A percentile compares a stretch with the other conserved stretches of the same genome.
phyloP scores from a whole-genome alignment of 64 coral and sea anemone species.

The Exaiptasia diaphana region DNA sequence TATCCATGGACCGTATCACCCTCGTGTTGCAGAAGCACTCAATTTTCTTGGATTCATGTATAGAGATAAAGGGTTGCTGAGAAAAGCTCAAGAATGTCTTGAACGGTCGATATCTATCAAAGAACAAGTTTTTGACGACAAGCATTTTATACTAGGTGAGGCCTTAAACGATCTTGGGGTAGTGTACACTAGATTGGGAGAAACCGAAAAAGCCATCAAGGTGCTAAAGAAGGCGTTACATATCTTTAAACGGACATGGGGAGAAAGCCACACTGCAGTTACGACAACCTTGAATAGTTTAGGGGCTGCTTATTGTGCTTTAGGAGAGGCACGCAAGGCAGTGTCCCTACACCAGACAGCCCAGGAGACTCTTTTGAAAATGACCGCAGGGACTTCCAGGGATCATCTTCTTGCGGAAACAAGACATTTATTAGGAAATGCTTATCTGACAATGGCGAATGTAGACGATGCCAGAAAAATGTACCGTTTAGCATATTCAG shows the following conservation, averaged over 20 bases:
- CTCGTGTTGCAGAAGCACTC: slow-evolving; percentile 73
- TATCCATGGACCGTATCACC: slow-evolving; percentile 57
- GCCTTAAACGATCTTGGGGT: slow-evolving; percentile 67
- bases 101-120: slow-evolving; percentile 61
- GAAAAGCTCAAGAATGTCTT: slow-evolving; percentile 44
- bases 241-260: slow-evolving; percentile 66
- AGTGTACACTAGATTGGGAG: slow-evolving; percentile 48
- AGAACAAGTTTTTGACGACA: slow-evolving; percentile 50
- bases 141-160: slow-evolving; percentile 75
- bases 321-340: slow-evolving; percentile 11
- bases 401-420: slow-evolving; percentile 56
- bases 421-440: slow-evolving; percentile 33
- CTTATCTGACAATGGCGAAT: slow-evolving; percentile 25
- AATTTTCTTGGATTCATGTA: slow-evolving; percentile 84
- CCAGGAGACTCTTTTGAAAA: slow-evolving; percentile 22
- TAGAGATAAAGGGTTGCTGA: slow-evolving; percentile 59
- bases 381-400: neutral
- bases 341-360: slow-evolving; percentile 43
- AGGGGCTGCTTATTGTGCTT: slow-evolving; percentile 40
- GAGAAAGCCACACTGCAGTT: slow-evolving; percentile 33
- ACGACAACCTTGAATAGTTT: slow-evolving; percentile 61
- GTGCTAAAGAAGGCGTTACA: slow-evolving; percentile 35
- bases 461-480: slow-evolving; percentile 21
- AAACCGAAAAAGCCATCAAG: slow-evolving; percentile 28
- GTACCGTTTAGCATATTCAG: slow-evolving; percentile 33